Evolutionary conservation across 2,888 invertebrate species (phyloP).

Genomic region (Andrena fulva): DNA sequence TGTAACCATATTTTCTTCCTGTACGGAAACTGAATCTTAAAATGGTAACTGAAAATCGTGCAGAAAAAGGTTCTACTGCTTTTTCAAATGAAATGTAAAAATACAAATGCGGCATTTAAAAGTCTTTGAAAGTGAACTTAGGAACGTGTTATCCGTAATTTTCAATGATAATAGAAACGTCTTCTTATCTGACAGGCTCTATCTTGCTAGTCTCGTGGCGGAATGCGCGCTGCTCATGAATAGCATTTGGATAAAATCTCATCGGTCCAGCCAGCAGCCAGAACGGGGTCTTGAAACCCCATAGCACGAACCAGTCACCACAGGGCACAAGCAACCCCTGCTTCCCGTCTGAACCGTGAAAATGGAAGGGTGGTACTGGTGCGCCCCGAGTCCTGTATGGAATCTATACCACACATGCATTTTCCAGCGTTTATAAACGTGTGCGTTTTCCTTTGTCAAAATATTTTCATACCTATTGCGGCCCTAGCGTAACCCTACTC

Average conservation of each 20-base stretch:
- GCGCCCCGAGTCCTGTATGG: not conserved
- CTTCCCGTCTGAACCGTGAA: constrained; percentile 44
- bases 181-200: constrained; percentile 65
- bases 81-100: not conserved
- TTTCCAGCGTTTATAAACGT: constrained; percentile 24
- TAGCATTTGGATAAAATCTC: constrained; percentile 82
- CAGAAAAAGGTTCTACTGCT: not conserved
- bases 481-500: not conserved
- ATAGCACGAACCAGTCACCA: constrained; percentile 59
- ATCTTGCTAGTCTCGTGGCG: constrained; percentile 49
- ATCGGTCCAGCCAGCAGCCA: constrained; percentile 71
- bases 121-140: not conserved
- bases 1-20: no score
- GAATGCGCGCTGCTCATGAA: constrained; percentile 75
- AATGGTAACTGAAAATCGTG: no score
- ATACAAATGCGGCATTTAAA: not conserved
- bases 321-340: constrained; percentile 57
- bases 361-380: constrained; percentile 51
- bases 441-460: constrained; percentile 68
- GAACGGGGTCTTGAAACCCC: constrained; percentile 62
- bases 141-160: constrained; percentile 52
- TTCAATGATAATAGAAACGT: constrained; percentile 75
- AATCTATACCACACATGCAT: constrained; percentile 1
- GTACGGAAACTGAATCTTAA: no score
- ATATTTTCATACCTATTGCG: constrained; percentile 77